Percentiles rank a stretch among this genome's conserved stretches.
These are phyloP conservation scores for Xenotilapia longispinis DNA, from an alignment of 2,113 vertebrate genomes.

Conservation along the genomic window DNA sequence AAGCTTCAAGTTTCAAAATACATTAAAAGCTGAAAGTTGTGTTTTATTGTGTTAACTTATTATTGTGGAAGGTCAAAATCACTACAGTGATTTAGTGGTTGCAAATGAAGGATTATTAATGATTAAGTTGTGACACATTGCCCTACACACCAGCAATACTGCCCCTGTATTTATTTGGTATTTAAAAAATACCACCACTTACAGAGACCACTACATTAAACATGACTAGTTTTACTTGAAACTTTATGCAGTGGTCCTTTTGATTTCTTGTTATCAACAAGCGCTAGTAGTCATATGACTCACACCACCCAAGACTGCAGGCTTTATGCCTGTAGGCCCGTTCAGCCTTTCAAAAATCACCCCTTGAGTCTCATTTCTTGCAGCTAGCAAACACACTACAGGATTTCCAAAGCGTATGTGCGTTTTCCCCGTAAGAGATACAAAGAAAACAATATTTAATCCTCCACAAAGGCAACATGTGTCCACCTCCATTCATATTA, in stretches of 20 bases:
- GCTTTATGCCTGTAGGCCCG: neutral
- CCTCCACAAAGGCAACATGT: neutral
- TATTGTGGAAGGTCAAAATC: neutral
- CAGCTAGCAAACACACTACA: neutral
- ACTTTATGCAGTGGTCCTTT: neutral
- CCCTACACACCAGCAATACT: neutral
- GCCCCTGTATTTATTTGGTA: neutral
- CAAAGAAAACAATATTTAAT: neutral
- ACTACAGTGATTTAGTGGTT: neutral
- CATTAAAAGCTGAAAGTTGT: neutral
- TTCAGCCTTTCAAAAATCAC: neutral
- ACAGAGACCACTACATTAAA: neutral
- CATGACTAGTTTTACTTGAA: neutral
- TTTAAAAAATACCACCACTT: neutral
- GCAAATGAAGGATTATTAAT: neutral
- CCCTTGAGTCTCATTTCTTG: neutral
- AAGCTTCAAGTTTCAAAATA: neutral
- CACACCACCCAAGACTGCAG: neutral
- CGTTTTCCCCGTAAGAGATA: rapidly evolving
- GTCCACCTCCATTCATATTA: neutral
- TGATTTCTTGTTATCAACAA: neutral
- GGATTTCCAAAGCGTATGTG: neutral
- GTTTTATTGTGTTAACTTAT: neutral
- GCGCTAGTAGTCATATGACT: neutral
- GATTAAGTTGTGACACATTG: neutral